Evolutionary conservation across 2,113 vertebrate species (phyloP).

Genomic region (Himantopus leucocephalus): DNA sequence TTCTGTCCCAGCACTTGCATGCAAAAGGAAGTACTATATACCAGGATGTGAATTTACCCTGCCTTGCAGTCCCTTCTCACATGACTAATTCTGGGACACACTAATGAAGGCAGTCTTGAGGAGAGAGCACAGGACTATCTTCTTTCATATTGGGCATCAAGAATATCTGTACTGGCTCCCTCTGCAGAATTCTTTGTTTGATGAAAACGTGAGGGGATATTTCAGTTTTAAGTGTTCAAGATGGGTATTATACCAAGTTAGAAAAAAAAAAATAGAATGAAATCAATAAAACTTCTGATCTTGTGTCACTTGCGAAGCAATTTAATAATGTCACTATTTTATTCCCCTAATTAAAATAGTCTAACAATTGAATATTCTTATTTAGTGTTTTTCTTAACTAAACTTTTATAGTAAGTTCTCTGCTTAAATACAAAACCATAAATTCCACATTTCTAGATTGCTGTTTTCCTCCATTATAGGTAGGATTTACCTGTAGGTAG

Average conservation of each 20-base stretch:
- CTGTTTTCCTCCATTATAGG: neutral
- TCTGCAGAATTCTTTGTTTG: neutral
- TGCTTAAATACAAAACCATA: neutral
- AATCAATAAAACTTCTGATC: neutral
- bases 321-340: neutral
- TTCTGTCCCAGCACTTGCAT: neutral
- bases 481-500: neutral
- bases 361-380: neutral
- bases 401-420: neutral
- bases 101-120: neutral
- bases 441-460: neutral
- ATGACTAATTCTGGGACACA: neutral
- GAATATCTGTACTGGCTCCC: neutral
- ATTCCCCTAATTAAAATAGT: neutral
- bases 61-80: neutral
- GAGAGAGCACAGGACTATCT: neutral
- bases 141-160: neutral
- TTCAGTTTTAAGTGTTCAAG: neutral
- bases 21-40: neutral
- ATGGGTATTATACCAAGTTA: neutral
- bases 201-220: neutral
- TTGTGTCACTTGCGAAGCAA: neutral
- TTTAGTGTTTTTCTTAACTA: neutral
- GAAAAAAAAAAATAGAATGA: neutral
- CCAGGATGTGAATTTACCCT: neutral